A percentile compares a stretch with the other conserved stretches of the same genome.
These are phyloP conservation scores for Diabrotica balteata DNA, from an alignment of 2,888 invertebrate species.

Conservation along the genomic window DNA sequence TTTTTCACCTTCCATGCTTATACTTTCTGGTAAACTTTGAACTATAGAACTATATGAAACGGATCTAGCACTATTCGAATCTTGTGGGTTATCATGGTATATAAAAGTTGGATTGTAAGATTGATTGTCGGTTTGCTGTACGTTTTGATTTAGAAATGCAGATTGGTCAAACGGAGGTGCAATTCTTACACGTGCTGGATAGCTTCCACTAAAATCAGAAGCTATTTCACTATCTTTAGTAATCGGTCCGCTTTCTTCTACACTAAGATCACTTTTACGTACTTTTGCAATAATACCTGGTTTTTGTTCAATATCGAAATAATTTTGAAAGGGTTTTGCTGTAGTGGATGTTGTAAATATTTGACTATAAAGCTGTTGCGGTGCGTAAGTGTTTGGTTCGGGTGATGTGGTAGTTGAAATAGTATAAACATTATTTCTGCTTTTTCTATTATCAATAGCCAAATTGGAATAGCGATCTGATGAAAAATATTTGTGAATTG, in stretches of 20 bases:
- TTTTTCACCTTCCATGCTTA: constrained; percentile 37
- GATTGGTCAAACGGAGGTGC: constrained; percentile 61
- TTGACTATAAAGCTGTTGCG: too few relatives aligned
- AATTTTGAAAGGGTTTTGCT: constrained; percentile 38
- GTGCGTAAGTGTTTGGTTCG: background rate
- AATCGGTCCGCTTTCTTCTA: constrained; percentile 66
- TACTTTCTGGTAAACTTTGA: constrained; percentile 54
- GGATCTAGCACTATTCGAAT: constrained; percentile 59
- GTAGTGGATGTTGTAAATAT: constrained; percentile 15
- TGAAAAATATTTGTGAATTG: constrained; percentile 6
- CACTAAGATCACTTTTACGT: constrained; percentile 66
- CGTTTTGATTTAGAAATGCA: constrained; percentile 54
- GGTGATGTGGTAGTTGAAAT: too few relatives aligned
- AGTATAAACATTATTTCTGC: constrained; percentile 1
- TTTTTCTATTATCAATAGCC: constrained; percentile 11
- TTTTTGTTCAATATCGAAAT: constrained; percentile 53
- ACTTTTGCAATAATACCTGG: constrained; percentile 64
- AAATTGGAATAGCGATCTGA: background rate
- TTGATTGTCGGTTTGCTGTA: constrained; percentile 54
- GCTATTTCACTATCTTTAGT: constrained; percentile 55
- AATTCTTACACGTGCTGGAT: constrained; percentile 49
- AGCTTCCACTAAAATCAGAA: constrained; percentile 40
- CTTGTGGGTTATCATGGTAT: constrained; percentile 60
- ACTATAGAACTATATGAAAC: constrained; percentile 65
- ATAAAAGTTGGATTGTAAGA: constrained; percentile 65